A percentile compares a stretch with the other conserved stretches of the same genome.
These are phyloP conservation scores for Eleginops maclovinus DNA, from an alignment of 2,113 vertebrate genomes.

Conservation along the genomic window DNA sequence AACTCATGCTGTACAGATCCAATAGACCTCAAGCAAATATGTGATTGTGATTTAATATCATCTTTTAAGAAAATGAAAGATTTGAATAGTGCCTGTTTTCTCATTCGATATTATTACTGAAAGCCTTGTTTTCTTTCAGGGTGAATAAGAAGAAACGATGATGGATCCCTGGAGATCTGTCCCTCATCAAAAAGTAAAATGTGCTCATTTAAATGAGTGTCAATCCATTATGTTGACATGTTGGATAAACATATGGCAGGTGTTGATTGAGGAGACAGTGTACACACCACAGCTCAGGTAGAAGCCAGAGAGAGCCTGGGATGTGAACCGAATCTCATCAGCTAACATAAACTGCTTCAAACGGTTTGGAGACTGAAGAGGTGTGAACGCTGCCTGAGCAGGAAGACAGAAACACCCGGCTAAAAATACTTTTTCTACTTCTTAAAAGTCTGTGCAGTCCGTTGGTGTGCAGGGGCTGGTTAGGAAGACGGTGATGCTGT, in stretches of 20 bases:
- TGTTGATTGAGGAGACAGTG: neutral
- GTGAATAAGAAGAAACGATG: neutral
- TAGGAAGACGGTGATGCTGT: constrained; percentile 14
- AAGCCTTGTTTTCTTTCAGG: too few relatives aligned
- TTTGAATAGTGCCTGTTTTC: too few relatives aligned
- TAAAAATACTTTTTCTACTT: neutral
- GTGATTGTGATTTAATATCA: too few relatives aligned
- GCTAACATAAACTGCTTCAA: neutral
- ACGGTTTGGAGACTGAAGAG: neutral
- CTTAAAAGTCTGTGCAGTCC: neutral
- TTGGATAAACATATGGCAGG: neutral
- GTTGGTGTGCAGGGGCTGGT: neutral
- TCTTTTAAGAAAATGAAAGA: too few relatives aligned
- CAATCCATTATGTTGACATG: neutral
- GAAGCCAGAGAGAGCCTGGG: neutral
- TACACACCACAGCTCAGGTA: neutral
- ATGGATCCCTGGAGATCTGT: neutral
- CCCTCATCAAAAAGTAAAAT: neutral
- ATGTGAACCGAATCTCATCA: neutral
- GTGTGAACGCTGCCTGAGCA: constrained; percentile 21
- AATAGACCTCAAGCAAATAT: too few relatives aligned
- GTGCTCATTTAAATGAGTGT: neutral
- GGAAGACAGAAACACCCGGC: neutral
- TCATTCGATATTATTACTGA: too few relatives aligned
- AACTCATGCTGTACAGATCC: too few relatives aligned